phyloP scores from a whole-genome alignment of 2,113 vertebrate genomes.

The Alectura lathami region DNA sequence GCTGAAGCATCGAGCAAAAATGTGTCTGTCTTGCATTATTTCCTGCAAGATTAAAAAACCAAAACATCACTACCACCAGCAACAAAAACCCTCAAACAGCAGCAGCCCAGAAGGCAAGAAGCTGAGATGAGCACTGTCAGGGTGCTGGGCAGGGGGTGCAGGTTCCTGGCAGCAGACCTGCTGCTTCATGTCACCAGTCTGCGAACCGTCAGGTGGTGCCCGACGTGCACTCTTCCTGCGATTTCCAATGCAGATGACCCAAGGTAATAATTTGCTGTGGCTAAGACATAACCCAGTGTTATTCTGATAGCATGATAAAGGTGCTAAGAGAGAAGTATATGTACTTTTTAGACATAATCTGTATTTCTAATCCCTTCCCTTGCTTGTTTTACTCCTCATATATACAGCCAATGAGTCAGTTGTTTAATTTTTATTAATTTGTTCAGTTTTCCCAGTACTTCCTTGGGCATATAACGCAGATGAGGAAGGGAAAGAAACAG shows the following conservation, averaged over 20 bases:
- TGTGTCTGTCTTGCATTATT: background rate
- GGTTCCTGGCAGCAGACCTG: background rate
- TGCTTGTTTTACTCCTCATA: background rate
- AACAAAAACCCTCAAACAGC: background rate
- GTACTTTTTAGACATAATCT: background rate
- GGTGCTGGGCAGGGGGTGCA: fast-evolving
- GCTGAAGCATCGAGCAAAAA: background rate
- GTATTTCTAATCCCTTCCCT: background rate
- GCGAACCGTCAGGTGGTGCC: fast-evolving
- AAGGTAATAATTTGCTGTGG: background rate
- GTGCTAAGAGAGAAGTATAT: background rate
- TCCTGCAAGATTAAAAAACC: background rate
- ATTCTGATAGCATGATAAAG: background rate
- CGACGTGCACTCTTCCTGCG: background rate
- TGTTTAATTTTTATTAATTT: background rate
- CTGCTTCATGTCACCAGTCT: background rate
- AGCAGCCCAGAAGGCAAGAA: background rate
- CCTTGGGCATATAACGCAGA: background rate
- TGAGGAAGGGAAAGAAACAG: background rate
- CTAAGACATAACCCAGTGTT: background rate
- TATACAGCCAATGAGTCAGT: background rate
- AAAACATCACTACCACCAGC: background rate
- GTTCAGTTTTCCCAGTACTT: background rate
- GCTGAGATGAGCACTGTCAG: background rate
- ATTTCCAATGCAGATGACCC: background rate